A percentile compares a stretch with the other conserved stretches of the same genome.
phyloP scores from a whole-genome alignment of 2,797 vertebrate species.

The Gastrophryne carolinensis region DNA sequence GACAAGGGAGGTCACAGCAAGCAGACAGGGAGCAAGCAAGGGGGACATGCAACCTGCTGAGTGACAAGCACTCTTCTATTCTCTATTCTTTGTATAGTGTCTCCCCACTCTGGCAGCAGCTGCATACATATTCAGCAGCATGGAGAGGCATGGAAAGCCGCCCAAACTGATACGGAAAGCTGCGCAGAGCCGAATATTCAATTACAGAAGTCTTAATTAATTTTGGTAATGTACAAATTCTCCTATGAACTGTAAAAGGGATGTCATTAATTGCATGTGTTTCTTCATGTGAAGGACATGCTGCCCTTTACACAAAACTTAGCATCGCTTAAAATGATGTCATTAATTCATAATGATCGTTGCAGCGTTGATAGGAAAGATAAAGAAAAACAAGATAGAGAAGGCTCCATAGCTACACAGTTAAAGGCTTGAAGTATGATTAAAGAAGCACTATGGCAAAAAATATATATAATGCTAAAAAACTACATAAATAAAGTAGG shows the following conservation, averaged over 20 bases:
- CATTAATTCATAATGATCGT: constrained; percentile 24
- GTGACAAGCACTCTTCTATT: constrained; percentile 41
- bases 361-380: constrained; percentile 1
- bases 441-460: no score
- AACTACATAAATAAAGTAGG: no score
- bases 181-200: constrained; percentile 26
- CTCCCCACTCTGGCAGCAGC: constrained; percentile 9
- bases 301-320: constrained; percentile 19
- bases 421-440: no score
- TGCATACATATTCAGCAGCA: constrained; percentile 23
- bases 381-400: not conserved
- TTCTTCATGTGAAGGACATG: constrained; percentile 42
- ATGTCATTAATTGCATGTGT: constrained; percentile 37
- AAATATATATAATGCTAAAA: no score
- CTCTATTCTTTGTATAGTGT: constrained; percentile 26
- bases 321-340: constrained; percentile 16
- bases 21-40: constrained; percentile 41
- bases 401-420: no score
- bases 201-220: constrained; percentile 45
- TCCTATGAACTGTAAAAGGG: constrained; percentile 34
- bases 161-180: not conserved
- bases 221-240: constrained; percentile 36
- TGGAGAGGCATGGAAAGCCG: not conserved
- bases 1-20: constrained; percentile 43
- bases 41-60: constrained; percentile 47